These are phyloP conservation scores for Pogonomyrmex californicus DNA, from an alignment of 1,140 invertebrate genomes.

Conservation along the genomic window DNA sequence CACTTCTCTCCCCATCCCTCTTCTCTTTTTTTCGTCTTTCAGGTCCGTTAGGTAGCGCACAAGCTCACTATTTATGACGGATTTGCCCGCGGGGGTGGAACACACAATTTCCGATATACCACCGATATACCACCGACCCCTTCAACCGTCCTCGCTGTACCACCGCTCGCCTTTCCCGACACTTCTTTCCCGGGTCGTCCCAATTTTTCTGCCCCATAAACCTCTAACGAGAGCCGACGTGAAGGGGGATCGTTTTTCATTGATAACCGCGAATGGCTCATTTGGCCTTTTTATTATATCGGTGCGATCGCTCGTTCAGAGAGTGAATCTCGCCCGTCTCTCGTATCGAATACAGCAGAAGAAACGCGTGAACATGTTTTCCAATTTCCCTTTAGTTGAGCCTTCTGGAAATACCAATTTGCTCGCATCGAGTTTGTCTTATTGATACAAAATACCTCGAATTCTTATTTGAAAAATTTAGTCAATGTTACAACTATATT, in stretches of 20 bases:
- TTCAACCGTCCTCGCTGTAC: background rate
- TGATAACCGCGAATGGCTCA: constrained; percentile 43
- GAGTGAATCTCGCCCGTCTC: background rate
- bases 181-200: constrained; percentile 41
- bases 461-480: background rate
- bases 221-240: constrained; percentile 68
- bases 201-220: constrained; percentile 77
- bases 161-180: background rate
- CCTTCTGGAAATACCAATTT: background rate
- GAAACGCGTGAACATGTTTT: background rate
- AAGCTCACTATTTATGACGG: constrained; percentile 78
- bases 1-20: background rate
- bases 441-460: background rate
- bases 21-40: constrained; percentile 15
- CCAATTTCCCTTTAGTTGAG: background rate
- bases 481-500: background rate
- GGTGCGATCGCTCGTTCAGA: background rate
- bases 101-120: constrained; percentile 77
- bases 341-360: constrained; percentile 11
- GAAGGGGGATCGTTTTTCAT: constrained; percentile 68
- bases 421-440: background rate
- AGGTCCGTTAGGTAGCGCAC: constrained; percentile 64
- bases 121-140: constrained; percentile 44
- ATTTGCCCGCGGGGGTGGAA: constrained; percentile 59
- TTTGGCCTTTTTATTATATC: constrained; percentile 59